A percentile compares a stretch with the other conserved stretches of the same genome.
These are phyloP conservation scores for Callithrix jacchus DNA, from an alignment of 2,113 vertebrate species.

Conservation along the genomic window DNA sequence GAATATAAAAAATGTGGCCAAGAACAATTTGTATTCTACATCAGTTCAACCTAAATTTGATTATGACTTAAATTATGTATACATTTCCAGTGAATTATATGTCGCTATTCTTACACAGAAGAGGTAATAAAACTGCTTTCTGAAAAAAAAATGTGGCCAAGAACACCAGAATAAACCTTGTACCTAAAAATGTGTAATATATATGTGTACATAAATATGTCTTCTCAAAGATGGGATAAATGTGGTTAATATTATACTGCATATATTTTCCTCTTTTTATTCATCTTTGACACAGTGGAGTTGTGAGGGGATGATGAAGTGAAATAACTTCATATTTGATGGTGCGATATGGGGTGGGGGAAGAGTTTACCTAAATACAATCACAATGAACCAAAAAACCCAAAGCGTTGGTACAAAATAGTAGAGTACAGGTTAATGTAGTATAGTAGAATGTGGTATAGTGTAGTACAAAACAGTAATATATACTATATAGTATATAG, in stretches of 20 bases:
- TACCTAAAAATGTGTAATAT: not conserved
- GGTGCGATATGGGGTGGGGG: not conserved
- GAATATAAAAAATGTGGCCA: not conserved
- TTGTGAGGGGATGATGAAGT: not conserved
- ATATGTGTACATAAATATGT: not conserved
- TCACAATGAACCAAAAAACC: not conserved
- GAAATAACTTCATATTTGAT: not conserved
- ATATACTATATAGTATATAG: too few relatives aligned
- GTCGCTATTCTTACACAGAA: too few relatives aligned
- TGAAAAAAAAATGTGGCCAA: not conserved
- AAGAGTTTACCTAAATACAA: not conserved
- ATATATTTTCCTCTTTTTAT: not conserved
- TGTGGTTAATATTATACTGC: not conserved
- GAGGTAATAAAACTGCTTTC: too few relatives aligned
- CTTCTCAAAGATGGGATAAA: not conserved
- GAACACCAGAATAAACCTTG: constrained; percentile 8
- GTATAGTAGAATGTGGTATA: not conserved
- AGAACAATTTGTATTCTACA: not conserved
- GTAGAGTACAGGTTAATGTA: not conserved
- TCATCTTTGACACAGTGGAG: not conserved
- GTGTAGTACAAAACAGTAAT: too few relatives aligned
- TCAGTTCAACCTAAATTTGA: too few relatives aligned
- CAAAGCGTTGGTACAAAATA: not conserved
- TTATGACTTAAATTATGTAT: too few relatives aligned
- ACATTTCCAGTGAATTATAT: too few relatives aligned